These are phyloP conservation scores for Probosciger aterrimus DNA, from an alignment of 2,113 vertebrate genomes.

Conservation along the genomic window DNA sequence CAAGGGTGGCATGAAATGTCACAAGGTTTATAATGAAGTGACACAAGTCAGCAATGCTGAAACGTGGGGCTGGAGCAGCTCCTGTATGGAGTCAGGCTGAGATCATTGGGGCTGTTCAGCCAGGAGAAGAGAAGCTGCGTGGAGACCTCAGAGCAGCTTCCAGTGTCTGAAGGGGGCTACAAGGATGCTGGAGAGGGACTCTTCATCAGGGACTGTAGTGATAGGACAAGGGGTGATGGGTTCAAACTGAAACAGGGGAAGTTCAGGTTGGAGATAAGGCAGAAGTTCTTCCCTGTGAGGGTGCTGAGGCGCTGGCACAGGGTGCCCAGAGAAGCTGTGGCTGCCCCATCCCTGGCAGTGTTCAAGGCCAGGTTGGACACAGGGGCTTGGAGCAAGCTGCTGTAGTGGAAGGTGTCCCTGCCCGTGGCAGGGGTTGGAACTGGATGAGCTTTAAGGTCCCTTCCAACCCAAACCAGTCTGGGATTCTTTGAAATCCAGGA, in stretches of 20 bases:
- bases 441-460: neutral
- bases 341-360: too few species aligned
- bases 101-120: neutral
- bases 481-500: neutral
- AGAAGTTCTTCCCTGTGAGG: too few species aligned
- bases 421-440: fast-evolving
- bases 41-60: neutral
- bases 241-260: too few species aligned
- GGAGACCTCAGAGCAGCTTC: neutral
- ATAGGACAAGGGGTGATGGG: too few species aligned
- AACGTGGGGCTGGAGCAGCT: neutral
- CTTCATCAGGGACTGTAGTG: too few species aligned
- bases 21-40: constrained; percentile 4
- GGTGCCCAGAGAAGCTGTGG: too few species aligned
- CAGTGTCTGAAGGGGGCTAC: neutral
- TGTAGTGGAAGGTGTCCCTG: neutral
- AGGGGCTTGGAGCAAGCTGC: neutral
- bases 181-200: too few species aligned
- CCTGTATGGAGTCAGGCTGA: neutral
- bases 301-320: too few species aligned
- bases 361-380: too few species aligned
- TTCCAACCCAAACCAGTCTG: neutral
- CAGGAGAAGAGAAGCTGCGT: neutral
- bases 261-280: too few species aligned
- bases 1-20: neutral